phyloP scores from a whole-genome alignment of 2,797 vertebrate species.

The Anolis apletophallus region DNA sequence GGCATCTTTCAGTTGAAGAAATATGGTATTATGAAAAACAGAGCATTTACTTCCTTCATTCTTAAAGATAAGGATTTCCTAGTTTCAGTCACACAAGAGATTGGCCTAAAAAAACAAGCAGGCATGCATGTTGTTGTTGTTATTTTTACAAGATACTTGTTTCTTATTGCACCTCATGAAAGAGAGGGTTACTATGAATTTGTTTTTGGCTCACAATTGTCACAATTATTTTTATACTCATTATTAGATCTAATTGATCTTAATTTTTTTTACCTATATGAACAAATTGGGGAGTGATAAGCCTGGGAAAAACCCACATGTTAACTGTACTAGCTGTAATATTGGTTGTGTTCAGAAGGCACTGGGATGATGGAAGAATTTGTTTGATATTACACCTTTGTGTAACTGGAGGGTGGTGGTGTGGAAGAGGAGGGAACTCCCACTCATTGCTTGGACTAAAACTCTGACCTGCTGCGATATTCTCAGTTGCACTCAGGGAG shows the following conservation, averaged over 20 bases:
- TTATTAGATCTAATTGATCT: constrained; percentile 86
- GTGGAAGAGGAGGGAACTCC: constrained; percentile 17
- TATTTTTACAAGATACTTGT: constrained; percentile 73
- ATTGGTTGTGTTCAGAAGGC: constrained; percentile 27
- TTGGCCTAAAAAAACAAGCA: too few relatives aligned
- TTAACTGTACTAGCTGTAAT: constrained; percentile 50
- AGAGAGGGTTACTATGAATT: background rate
- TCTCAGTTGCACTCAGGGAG: constrained; percentile 43
- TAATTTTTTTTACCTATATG: constrained; percentile 75
- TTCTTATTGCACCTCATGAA: constrained; percentile 56
- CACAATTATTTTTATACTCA: constrained; percentile 83
- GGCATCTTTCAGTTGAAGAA: too few relatives aligned
- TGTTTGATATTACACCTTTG: background rate
- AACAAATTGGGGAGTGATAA: constrained; percentile 49
- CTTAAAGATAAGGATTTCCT: constrained; percentile 44
- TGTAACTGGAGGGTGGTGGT: constrained; percentile 40
- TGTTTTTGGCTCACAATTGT: constrained; percentile 75
- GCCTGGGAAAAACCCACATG: background rate
- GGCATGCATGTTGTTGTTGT: too few relatives aligned
- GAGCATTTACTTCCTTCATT: constrained; percentile 35
- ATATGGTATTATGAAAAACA: too few relatives aligned
- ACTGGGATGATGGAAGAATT: constrained; percentile 33
- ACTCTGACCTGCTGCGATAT: constrained; percentile 56
- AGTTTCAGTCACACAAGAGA: constrained; percentile 68
- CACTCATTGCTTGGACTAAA: constrained; percentile 69